phyloP scores from a whole-genome alignment of 2,797 vertebrate genomes.

The Naso thynnoides region DNA sequence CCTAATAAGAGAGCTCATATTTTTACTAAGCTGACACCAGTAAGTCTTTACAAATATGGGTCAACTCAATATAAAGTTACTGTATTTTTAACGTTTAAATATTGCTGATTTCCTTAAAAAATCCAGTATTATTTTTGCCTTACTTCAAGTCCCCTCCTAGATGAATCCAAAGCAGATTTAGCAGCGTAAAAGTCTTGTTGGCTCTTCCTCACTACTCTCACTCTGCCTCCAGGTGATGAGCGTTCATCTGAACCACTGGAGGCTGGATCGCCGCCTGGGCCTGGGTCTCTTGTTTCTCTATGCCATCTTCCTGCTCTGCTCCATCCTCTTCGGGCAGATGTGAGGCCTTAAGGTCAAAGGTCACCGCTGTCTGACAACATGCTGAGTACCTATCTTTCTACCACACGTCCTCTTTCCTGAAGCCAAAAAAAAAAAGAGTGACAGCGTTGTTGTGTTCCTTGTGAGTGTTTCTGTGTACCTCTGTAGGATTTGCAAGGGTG shows the following conservation, averaged over 20 bases:
- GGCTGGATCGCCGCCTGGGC: constrained; percentile 85
- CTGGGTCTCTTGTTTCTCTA: constrained; percentile 85
- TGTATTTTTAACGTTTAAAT: too few relatives aligned
- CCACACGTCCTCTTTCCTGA: constrained; percentile 41
- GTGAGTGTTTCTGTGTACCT: constrained; percentile 42
- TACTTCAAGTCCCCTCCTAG: too few relatives aligned
- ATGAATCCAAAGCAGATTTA: too few relatives aligned
- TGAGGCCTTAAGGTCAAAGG: constrained; percentile 66
- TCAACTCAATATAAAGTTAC: too few relatives aligned
- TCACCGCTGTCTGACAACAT: constrained; percentile 31
- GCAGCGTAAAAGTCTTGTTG: background rate
- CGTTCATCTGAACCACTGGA: constrained; percentile 87
- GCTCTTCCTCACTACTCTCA: background rate
- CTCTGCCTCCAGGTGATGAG: constrained; percentile 77
- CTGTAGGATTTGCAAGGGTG: constrained; percentile 30
- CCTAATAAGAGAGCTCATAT: too few relatives aligned
- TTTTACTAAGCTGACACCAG: too few relatives aligned
- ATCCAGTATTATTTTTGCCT: too few relatives aligned
- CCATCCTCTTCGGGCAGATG: constrained; percentile 87
- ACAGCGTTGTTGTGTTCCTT: constrained; percentile 33
- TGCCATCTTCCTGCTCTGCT: constrained; percentile 86
- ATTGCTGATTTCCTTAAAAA: too few relatives aligned
- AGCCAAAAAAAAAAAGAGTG: constrained; percentile 53
- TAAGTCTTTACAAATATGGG: too few relatives aligned
- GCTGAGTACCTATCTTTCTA: constrained; percentile 39